Conservation (phyloP, 2,797 vertebrate species). For the Alcedo quadribrachys region DNA sequence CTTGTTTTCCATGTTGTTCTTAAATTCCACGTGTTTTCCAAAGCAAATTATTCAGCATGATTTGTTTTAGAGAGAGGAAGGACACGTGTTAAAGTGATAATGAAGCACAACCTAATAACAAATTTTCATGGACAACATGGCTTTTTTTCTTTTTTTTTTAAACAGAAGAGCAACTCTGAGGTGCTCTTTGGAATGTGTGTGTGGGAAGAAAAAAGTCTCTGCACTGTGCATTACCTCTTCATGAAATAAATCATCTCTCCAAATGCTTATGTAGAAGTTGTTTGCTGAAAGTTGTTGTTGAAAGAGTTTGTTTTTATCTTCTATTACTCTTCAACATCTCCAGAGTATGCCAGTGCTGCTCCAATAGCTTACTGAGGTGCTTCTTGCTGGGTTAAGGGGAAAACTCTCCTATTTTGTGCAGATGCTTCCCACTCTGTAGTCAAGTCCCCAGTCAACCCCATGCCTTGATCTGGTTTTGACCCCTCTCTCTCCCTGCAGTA, state of each 20-base stretch:
- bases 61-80: too few species aligned
- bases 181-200: background rate
- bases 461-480: background rate
- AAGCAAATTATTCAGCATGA: background rate
- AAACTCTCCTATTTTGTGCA: background rate
- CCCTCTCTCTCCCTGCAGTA: constrained; percentile 80
- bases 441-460: fast-evolving
- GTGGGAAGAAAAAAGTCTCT: background rate
- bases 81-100: background rate
- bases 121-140: background rate
- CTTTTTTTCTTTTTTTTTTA: background rate
- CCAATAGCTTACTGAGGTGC: fast-evolving
- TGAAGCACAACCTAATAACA: background rate
- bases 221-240: background rate
- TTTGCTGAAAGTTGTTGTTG: background rate
- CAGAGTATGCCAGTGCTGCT: background rate
- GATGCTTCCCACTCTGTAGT: background rate
- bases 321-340: background rate
- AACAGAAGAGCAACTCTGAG: background rate
- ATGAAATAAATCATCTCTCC: background rate
- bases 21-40: background rate
- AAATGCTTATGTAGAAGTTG: background rate
- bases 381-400: fast-evolving
- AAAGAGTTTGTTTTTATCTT: background rate
- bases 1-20: background rate